A percentile compares a stretch with the other conserved stretches of the same genome.
These are phyloP conservation scores for Cyprinodon diabolis DNA, from an alignment of 2,797 vertebrate genomes.

Conservation along the genomic window DNA sequence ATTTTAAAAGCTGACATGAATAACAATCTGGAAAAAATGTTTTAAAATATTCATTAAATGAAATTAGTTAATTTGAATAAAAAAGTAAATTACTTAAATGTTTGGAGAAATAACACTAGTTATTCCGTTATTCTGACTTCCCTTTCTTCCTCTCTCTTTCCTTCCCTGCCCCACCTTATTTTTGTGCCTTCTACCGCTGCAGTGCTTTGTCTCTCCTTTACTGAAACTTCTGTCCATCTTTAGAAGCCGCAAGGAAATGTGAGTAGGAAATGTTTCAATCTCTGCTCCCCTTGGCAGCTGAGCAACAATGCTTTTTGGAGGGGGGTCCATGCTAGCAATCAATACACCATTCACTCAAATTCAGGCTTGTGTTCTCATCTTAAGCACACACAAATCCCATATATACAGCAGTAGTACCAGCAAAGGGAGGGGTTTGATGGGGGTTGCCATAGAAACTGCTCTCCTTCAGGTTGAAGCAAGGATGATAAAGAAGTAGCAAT, in stretches of 20 bases:
- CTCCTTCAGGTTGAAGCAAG: slow-evolving; percentile 73
- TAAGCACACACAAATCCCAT: slow-evolving; percentile 21
- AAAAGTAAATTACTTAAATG: not conserved
- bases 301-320: slow-evolving; percentile 61
- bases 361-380: slow-evolving; percentile 37
- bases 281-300: slow-evolving; percentile 46
- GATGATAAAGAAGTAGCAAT: slow-evolving; percentile 57
- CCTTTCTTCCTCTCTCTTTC: slow-evolving; percentile 28
- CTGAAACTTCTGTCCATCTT: slow-evolving; percentile 69
- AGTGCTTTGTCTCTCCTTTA: slow-evolving; percentile 61
- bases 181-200: slow-evolving; percentile 44
- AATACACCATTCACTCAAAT: slow-evolving; percentile 57
- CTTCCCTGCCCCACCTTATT: slow-evolving; percentile 42
- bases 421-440: slow-evolving; percentile 42
- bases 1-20: not conserved
- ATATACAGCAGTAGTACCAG: slow-evolving; percentile 7
- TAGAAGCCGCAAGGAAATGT: slow-evolving; percentile 65
- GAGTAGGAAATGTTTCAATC: slow-evolving; percentile 58
- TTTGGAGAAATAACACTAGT: not conserved
- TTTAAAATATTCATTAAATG: not conserved
- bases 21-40: not conserved
- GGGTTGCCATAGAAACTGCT: slow-evolving; percentile 83
- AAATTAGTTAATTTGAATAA: slow-evolving; percentile 1
- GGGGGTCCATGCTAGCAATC: slow-evolving; percentile 51
- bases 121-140: slow-evolving; percentile 33